Evolutionary conservation across 2,113 vertebrate species (phyloP).

Genomic region (Mirza zaza): DNA sequence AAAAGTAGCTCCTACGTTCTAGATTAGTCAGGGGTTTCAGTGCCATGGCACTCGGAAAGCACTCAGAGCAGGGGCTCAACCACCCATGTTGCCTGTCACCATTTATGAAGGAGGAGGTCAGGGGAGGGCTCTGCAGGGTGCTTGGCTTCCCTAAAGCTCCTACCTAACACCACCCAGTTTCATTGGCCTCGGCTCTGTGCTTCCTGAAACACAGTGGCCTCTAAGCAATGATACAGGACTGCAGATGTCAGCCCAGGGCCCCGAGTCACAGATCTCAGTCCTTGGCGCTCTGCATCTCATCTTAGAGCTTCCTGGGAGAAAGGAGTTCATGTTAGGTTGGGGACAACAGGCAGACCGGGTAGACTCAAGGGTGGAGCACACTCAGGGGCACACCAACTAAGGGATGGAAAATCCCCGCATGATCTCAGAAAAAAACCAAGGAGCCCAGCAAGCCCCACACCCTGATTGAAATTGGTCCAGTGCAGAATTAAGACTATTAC

Average conservation of each 20-base stretch:
- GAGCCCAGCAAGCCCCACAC: not conserved
- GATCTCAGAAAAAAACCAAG: not conserved
- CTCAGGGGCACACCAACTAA: not conserved
- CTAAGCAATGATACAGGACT: not conserved
- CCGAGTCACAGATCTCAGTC: not conserved
- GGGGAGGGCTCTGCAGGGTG: not conserved
- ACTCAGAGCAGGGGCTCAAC: not conserved
- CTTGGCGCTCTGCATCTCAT: no score
- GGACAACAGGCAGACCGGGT: not conserved
- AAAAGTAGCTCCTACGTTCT: not conserved
- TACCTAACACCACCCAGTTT: not conserved
- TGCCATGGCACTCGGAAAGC: not conserved
- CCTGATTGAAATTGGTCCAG: not conserved
- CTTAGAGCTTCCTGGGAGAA: not conserved
- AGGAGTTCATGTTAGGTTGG: not conserved
- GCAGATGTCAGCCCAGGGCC: not conserved
- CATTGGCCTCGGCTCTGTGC: not conserved
- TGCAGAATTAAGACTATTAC: not conserved
- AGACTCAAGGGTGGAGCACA: not conserved
- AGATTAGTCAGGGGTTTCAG: not conserved
- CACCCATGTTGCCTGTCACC: not conserved
- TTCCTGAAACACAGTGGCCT: not conserved
- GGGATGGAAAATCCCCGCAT: slow-evolving; percentile 12
- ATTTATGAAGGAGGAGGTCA: not conserved
- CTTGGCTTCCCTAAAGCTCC: not conserved